Percentiles rank a stretch among this genome's conserved stretches.
Evolutionary conservation across 2,113 vertebrate species (phyloP).

Genomic region (Diphyllodes magnificus): DNA sequence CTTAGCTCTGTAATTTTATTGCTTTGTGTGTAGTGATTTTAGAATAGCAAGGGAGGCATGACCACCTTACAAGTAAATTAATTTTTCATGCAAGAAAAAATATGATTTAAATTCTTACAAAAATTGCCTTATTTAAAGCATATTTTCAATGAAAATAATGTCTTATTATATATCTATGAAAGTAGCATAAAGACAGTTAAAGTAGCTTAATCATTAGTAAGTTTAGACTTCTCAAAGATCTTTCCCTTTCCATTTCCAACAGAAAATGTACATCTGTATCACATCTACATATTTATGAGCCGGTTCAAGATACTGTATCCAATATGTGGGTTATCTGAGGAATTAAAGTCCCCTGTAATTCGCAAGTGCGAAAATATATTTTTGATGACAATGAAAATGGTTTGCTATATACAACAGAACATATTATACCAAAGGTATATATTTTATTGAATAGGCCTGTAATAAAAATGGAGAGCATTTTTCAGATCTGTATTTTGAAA

Average conservation of each 20-base stretch:
- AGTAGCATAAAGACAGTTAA: slow-evolving; percentile 13
- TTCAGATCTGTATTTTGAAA: slow-evolving; percentile 63
- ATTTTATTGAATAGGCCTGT: slow-evolving; percentile 53
- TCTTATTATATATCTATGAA: slow-evolving; percentile 33
- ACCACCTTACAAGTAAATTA: background rate
- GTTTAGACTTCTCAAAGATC: background rate
- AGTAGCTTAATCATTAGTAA: background rate
- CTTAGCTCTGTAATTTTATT: slow-evolving; percentile 38
- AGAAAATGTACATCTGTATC: background rate
- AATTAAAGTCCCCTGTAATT: slow-evolving; percentile 33
- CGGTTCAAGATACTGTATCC: background rate
- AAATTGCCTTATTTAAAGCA: slow-evolving; percentile 59
- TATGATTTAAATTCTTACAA: slow-evolving; percentile 5
- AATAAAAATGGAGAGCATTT: slow-evolving; percentile 40
- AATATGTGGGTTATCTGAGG: slow-evolving; percentile 18
- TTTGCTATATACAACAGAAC: slow-evolving; percentile 60
- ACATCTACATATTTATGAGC: background rate
- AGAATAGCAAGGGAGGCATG: background rate
- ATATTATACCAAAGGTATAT: slow-evolving; percentile 57
- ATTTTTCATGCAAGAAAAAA: slow-evolving; percentile 7
- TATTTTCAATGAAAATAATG: slow-evolving; percentile 60
- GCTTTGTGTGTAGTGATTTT: slow-evolving; percentile 36
- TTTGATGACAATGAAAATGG: slow-evolving; percentile 45
- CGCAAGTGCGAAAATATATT: slow-evolving; percentile 53
- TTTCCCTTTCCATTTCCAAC: slow-evolving; percentile 7